Evolutionary conservation across 2,113 vertebrate species (phyloP).

Genomic region (Sterrhoptilus dennistouni): DNA sequence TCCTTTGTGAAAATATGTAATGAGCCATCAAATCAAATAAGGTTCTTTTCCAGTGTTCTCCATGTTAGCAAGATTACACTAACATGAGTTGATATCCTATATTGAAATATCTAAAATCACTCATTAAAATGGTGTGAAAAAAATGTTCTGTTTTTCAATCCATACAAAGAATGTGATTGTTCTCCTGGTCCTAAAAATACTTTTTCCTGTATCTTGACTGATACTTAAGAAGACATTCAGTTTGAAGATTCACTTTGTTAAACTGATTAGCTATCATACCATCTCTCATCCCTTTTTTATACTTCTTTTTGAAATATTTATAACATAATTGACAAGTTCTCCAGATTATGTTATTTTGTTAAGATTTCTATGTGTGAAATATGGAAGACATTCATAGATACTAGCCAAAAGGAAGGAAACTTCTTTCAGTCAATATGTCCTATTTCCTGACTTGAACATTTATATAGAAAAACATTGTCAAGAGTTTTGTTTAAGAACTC

Average conservation of each 20-base stretch:
- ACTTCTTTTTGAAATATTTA: not conserved
- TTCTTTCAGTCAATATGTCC: not conserved
- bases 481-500: not conserved
- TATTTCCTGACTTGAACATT: not conserved
- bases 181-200: not conserved
- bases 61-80: not conserved
- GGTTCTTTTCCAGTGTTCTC: not conserved
- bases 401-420: not conserved
- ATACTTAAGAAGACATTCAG: not conserved
- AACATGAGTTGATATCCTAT: not conserved
- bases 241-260: not conserved
- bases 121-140: not conserved
- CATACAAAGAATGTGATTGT: not conserved
- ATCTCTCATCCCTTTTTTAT: not conserved
- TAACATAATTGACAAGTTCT: not conserved
- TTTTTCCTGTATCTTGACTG: not conserved
- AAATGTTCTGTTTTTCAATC: not conserved
- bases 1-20: not conserved
- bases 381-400: not conserved
- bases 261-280: not conserved
- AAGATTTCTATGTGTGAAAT: not conserved
- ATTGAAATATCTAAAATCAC: not conserved
- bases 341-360: not conserved
- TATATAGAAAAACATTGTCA: not conserved
- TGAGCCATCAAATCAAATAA: slow-evolving; percentile 9